Conservation (phyloP, 2,797 vertebrate genomes). For the Myiotriccus ornatus region DNA sequence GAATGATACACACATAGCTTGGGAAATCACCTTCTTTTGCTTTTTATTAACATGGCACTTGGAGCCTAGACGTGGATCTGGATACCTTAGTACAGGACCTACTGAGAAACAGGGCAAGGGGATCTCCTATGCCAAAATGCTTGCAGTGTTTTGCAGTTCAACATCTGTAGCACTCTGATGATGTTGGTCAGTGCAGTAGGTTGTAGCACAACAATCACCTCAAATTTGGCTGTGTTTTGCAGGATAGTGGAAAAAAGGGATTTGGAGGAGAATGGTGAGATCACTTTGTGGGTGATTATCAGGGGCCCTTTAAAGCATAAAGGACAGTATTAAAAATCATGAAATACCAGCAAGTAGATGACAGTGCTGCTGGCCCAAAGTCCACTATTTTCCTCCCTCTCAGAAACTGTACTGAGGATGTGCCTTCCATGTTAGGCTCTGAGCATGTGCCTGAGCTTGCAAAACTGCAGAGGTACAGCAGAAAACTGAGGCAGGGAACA, state of each 20-base stretch:
- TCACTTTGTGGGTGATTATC: not conserved
- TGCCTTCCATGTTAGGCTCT: rapidly evolving
- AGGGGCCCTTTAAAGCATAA: not conserved
- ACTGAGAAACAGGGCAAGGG: not conserved
- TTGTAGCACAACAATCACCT: not conserved
- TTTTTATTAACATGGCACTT: not conserved
- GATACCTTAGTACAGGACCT: not conserved
- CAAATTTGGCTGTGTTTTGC: not conserved
- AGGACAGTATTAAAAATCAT: not conserved
- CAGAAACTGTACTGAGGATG: not conserved
- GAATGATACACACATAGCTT: not conserved
- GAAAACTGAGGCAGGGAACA: not conserved
- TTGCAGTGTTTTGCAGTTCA: not conserved
- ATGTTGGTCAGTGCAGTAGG: not conserved
- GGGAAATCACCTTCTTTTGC: not conserved
- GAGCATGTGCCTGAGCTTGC: not conserved
- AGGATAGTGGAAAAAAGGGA: not conserved
- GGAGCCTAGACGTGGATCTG: not conserved
- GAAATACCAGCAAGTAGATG: not conserved
- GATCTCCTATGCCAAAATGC: not conserved
- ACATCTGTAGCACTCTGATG: not conserved
- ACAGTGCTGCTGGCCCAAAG: not conserved
- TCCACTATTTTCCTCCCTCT: not conserved
- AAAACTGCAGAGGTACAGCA: not conserved
- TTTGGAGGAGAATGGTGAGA: not conserved